Percentiles rank a stretch among this genome's conserved stretches.
Evolutionary conservation across 2,113 vertebrate species (phyloP).

Genomic region (Alectura lathami): DNA sequence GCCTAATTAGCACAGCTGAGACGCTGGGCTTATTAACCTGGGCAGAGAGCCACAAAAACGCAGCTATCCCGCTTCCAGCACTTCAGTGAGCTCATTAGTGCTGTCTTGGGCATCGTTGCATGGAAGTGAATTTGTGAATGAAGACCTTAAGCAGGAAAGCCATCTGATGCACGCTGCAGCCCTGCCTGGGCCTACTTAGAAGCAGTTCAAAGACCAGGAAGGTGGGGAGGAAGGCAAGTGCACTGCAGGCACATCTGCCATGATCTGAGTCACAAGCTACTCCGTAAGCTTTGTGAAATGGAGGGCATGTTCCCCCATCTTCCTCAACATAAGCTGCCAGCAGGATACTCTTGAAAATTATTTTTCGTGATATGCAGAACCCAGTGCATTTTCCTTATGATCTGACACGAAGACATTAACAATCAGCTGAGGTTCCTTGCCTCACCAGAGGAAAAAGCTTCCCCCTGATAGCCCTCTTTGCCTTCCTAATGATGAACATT

Average conservation of each 20-base stretch:
- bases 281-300: background rate
- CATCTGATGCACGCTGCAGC: background rate
- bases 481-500: slow-evolving; percentile 21
- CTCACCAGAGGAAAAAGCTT: background rate
- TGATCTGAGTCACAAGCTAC: background rate
- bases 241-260: rapidly evolving
- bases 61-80: slow-evolving; percentile 30
- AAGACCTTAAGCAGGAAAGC: slow-evolving; percentile 19
- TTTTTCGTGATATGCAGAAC: background rate
- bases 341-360: background rate
- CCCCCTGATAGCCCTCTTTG: background rate
- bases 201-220: background rate
- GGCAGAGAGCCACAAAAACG: slow-evolving; percentile 45
- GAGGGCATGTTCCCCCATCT: background rate
- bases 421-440: background rate
- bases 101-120: slow-evolving; percentile 26
- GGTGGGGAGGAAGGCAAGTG: background rate
- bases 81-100: slow-evolving; percentile 20
- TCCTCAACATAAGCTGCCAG: background rate
- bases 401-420: background rate
- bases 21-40: slow-evolving; percentile 56
- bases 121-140: slow-evolving; percentile 29
- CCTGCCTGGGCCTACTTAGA: background rate
- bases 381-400: background rate
- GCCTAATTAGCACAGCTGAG: slow-evolving; percentile 62